phyloP scores from a whole-genome alignment of 2,888 invertebrate genomes.

The Neoscelio sp. region DNA sequence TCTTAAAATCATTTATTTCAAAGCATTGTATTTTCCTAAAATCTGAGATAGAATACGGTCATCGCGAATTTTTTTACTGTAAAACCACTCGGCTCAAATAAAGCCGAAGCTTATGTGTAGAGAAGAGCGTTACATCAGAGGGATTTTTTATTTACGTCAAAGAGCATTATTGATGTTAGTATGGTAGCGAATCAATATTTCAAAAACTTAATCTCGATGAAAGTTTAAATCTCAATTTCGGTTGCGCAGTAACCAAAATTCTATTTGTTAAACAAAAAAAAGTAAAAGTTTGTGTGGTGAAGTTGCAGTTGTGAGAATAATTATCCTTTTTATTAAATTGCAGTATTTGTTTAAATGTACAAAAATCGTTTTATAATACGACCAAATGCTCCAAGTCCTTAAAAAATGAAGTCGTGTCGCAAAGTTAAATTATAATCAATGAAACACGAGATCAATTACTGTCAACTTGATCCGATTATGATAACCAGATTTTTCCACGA shows the following conservation, averaged over 20 bases:
- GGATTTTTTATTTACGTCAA: slow-evolving; percentile 21
- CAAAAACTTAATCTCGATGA: slow-evolving; percentile 20
- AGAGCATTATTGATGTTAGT: neutral
- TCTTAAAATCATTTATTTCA: too few relatives aligned
- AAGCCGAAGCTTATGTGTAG: slow-evolving; percentile 26
- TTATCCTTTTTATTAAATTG: too few relatives aligned
- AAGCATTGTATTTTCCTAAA: neutral
- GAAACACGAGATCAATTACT: slow-evolving; percentile 11
- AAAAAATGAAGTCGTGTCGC: neutral
- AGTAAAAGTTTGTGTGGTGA: too few relatives aligned
- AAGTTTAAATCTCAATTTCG: slow-evolving; percentile 25
- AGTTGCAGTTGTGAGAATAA: too few relatives aligned
- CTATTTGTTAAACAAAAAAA: too few relatives aligned
- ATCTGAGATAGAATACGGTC: neutral
- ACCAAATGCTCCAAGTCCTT: too few relatives aligned
- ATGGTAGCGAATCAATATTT: slow-evolving; percentile 8
- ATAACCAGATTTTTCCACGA: slow-evolving; percentile 26
- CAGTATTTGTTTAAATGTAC: too few relatives aligned
- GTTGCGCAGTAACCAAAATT: neutral
- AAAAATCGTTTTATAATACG: too few relatives aligned
- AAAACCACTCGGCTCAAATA: slow-evolving; percentile 8
- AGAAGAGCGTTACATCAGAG: neutral
- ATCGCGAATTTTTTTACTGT: neutral
- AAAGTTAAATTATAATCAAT: slow-evolving; percentile 1
- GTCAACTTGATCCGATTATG: slow-evolving; percentile 9